Conservation (phyloP, 1,140 invertebrate genomes). For the Hermetia illucens region DNA sequence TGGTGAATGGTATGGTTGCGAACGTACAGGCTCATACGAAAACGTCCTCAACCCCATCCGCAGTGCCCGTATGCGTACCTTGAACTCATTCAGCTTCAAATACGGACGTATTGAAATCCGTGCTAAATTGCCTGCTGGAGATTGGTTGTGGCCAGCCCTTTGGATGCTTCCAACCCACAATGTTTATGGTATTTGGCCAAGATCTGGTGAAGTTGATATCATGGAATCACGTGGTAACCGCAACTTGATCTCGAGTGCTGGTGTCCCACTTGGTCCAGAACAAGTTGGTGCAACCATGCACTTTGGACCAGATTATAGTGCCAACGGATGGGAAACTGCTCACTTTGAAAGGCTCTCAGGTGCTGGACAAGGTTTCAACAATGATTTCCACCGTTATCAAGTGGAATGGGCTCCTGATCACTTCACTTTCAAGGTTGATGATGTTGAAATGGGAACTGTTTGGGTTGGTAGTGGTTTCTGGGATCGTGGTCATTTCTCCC, state of each 20-base stretch:
- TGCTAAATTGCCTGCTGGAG: slow-evolving; percentile 48
- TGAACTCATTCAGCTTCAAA: slow-evolving; percentile 35
- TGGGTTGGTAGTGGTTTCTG: slow-evolving; percentile 31
- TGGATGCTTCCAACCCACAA: not conserved
- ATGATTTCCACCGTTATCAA: slow-evolving; percentile 34
- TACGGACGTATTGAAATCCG: slow-evolving; percentile 46
- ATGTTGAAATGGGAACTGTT: slow-evolving; percentile 26
- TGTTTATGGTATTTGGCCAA: slow-evolving; percentile 3
- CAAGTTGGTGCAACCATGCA: slow-evolving; percentile 43
- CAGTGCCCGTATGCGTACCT: slow-evolving; percentile 38
- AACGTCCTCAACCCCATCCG: slow-evolving; percentile 32
- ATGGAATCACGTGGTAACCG: slow-evolving; percentile 43
- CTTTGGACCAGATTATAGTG: slow-evolving; percentile 37
- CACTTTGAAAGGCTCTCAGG: slow-evolving; percentile 17
- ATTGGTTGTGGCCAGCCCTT: slow-evolving; percentile 52
- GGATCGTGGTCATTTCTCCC: slow-evolving; percentile 28
- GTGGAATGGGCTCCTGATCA: slow-evolving; percentile 35
- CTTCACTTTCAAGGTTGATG: slow-evolving; percentile 32
- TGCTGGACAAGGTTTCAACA: slow-evolving; percentile 31
- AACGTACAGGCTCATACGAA: slow-evolving; percentile 13
- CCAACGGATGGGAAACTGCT: slow-evolving; percentile 37
- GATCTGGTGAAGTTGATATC: slow-evolving; percentile 16
- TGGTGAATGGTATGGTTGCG: slow-evolving; percentile 34
- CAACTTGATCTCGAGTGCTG: slow-evolving; percentile 29
- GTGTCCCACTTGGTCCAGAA: slow-evolving; percentile 40